Evolutionary conservation across 2,113 vertebrate species (phyloP).

Genomic region (Ctenodactylus gundi): DNA sequence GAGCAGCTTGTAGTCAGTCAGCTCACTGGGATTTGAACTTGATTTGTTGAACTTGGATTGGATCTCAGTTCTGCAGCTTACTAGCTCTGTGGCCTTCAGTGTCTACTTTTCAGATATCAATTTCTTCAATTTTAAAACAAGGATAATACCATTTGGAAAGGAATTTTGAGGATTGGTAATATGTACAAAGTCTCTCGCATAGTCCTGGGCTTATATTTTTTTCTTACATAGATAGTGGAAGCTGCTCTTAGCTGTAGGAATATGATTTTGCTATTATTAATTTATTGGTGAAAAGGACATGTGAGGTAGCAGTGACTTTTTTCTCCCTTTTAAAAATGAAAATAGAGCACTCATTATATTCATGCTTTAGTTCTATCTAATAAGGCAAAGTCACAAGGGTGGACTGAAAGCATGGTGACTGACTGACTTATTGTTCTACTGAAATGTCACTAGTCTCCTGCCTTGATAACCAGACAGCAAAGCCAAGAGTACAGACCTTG

Average conservation of each 20-base stretch:
- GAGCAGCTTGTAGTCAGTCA: neutral
- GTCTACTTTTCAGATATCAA: neutral
- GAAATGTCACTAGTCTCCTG: constrained; percentile 60
- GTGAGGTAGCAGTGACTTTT: neutral
- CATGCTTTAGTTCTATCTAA: constrained; percentile 45
- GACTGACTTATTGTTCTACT: neutral
- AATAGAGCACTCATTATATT: neutral
- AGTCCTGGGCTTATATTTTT: constrained; percentile 10
- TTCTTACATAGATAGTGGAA: constrained; percentile 12
- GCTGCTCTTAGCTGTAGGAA: neutral
- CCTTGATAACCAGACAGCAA: constrained; percentile 33
- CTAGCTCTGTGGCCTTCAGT: neutral
- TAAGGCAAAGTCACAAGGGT: neutral
- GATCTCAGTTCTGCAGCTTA: constrained; percentile 6
- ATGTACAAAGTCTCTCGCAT: neutral
- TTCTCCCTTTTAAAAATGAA: constrained; percentile 27
- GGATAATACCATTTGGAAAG: neutral
- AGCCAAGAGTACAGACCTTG: neutral
- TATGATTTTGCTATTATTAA: constrained; percentile 18
- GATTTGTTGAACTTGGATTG: constrained; percentile 9
- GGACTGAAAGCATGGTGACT: neutral
- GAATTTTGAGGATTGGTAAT: neutral
- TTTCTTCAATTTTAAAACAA: neutral
- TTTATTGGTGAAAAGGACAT: neutral
- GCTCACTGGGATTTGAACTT: neutral